Base-by-base conservation (phyloP, 2,113 vertebrate species). In the Puntigrus tetrazona region DNA sequence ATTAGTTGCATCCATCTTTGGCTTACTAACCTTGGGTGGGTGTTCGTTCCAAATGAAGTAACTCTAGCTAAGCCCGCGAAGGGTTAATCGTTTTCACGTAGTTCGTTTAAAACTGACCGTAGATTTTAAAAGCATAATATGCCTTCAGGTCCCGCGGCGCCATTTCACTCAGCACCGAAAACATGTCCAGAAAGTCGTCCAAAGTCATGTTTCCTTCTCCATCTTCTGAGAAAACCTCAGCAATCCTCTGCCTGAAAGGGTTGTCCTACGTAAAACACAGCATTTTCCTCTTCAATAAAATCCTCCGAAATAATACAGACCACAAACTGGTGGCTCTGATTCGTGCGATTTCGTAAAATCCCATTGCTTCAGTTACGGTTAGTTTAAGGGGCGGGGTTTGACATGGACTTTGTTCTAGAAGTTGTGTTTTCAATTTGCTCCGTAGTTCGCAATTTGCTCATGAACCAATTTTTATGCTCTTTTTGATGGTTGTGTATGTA, bases 181-280 rank as follows among this genome's bases (percentile, higher is more conserved):
- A 99, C 98, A 99, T 99, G 91, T 99, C 98, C 92, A 99, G 84
- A 89, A 99, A 99, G 88, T 99, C 95, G 3, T 98, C 95, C 84
- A 99, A 88, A 25, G 96, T 97, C 98, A 99, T 97, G 45, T 97
- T 98, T 85, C 98, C 98, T 0, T 98, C 95, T 5, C 97, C 98
- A 0, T 95, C 94, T 87, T 97, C 96, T 0, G 98, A 99, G 92
- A 99, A 99, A 79, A 99, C 98, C 91, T 97, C 96, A 0, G 96
- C 97, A 0, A 99, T 99, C 70, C 97, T 94, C 91, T 98, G 96
- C 1, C 97, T 96, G 88, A 99, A 99, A 0, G 98, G 98, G 70
- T 99, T 99, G 91, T 99, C 98, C 98, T 99, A 16, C 7, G 57
- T 14, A 38, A n/a, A 57, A 57, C 8, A 50, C 47, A 6, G 16